Base-by-base conservation (phyloP, 2,888 invertebrate genomes). In the Adelognathus sp. region DNA sequence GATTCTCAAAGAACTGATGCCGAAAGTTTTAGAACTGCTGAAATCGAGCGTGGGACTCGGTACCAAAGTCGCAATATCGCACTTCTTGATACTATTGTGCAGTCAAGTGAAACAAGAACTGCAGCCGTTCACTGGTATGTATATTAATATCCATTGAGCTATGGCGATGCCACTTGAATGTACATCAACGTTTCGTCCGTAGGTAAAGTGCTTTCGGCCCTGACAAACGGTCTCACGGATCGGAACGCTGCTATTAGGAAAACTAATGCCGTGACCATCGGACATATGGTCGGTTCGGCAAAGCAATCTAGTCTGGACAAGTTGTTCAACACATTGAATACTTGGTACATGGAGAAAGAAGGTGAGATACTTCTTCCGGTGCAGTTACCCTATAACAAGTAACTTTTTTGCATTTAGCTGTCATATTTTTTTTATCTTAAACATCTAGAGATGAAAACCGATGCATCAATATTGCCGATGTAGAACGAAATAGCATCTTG, bases 171-270 rank as follows among this genome's bases (percentile, higher is more conserved):
- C 21, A 11, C 24, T 66, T 31, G 1, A 56, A 36, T 16, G 61
- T 60, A 58, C 1, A 60, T 64, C 52, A 31, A 24, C 18, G 21
- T 82, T 79, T 29, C 36, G 67, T 36, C 4, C 2, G 18, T 69
- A 93, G 94, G 94, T 44, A 95, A 95, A 92, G 87, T 95, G 54
- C 90, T 95, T 83, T 92, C 93, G 21, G 93, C 93, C 7, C 91
- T 97, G 67, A 93, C 97, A 41, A 94, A 95, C 83, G 97, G 97
- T 0, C 92, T 98, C 16, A 95, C 95, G 56, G 98, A 98, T 91
- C 94, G 97, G 76, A 98, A 98, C 88, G 92, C 95, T 0, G 95
- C 96, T 0, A 95, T 98, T 0, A 93, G 97, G 85, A 97, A 97
- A 92, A 95, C 96, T 81, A 97, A 96, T 89, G 96, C 98, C 0